Percentiles rank a stretch among this genome's conserved stretches.
These are phyloP conservation scores for Phacellophora camtschatica DNA, from an alignment of 30 jellyfish, hydroid and myxozoan species.

Conservation along the genomic window DNA sequence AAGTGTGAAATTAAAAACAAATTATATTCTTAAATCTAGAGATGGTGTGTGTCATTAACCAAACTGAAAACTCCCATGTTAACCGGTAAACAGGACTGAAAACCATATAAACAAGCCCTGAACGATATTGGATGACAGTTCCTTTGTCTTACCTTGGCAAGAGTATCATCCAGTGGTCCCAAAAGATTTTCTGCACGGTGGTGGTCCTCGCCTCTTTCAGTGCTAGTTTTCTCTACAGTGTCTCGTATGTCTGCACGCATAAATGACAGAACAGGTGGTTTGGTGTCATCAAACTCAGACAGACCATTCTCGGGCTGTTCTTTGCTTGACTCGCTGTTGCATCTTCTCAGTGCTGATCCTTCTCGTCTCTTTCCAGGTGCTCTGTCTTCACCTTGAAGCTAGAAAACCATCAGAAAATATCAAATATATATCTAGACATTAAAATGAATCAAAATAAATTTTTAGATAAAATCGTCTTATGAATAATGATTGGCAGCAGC, in stretches of 20 bases:
- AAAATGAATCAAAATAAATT: too few relatives aligned
- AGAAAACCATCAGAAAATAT: background rate
- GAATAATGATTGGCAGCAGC: too few relatives aligned
- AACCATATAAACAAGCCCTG: too few relatives aligned
- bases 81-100: too few relatives aligned
- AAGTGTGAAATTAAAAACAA: too few relatives aligned
- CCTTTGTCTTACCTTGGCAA: slow-evolving; percentile 30
- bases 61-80: too few relatives aligned
- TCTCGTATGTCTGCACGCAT: slow-evolving; percentile 46
- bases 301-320: slow-evolving; percentile 51
- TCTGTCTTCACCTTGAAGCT: slow-evolving; percentile 67
- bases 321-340: slow-evolving; percentile 68
- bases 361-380: slow-evolving; percentile 76
- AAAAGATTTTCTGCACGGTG: slow-evolving; percentile 1
- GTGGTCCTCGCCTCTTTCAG: background rate
- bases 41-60: too few relatives aligned
- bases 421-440: background rate
- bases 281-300: slow-evolving; percentile 19
- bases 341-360: slow-evolving; percentile 41
- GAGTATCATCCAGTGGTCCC: background rate
- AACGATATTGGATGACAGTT: too few relatives aligned
- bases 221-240: background rate
- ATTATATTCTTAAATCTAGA: too few relatives aligned
- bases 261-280: slow-evolving; percentile 40
- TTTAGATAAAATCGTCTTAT: too few relatives aligned